Base-by-base conservation (phyloP, 2,888 invertebrate species). In the Eudasyphora cyanicolor region DNA sequence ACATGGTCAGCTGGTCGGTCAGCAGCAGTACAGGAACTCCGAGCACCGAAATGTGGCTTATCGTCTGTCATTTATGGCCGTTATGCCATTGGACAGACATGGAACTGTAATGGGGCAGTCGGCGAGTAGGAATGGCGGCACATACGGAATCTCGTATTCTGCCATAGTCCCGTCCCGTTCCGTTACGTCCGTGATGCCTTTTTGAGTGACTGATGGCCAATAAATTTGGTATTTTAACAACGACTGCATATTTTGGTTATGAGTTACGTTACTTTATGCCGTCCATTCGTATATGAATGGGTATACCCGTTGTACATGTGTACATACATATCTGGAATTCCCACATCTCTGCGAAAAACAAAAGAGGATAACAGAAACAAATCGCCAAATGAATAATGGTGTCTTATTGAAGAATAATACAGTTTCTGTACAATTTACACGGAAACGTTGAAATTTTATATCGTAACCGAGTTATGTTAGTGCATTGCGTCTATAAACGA, bases 201-300 rank as follows among this genome's bases (percentile, higher is more conserved):
- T 76, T 79, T 57, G 81, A 78, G 85, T 90, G 90, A 90, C 87
- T 89, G 89, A 90, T 90, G 89, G 88, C 86, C 90, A 90, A 90
- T 89, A 90, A 90, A 90, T 89, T 89, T 87, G 76, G 74, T 62
- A 82, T 82, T 79, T 79, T 79, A 69, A 69, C 60, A 82, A 73
- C 57, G 80, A 19, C 45, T 75, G 80, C 64, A 80, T 38, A 84
- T 80, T 67, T 78, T 38, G 42, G 70, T 76, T 83, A 83, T 77
- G 76, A 80, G 74, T 77, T 75, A 80, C 57, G 75, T 45, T 54
- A 29, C n/a, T 29, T 54, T 10, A 54, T 54, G 19, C 2, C 12
- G 7, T 4, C 19, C 32, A 32, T 32, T 32, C 32, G 32, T 32
- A 32, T 32, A 32, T 32, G n/a, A n/a, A n/a, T n/a, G 32, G 32